A percentile compares a stretch with the other conserved stretches of the same genome.
phyloP scores from a whole-genome alignment of 2,113 vertebrate species.

The Notothenia coriiceps region DNA sequence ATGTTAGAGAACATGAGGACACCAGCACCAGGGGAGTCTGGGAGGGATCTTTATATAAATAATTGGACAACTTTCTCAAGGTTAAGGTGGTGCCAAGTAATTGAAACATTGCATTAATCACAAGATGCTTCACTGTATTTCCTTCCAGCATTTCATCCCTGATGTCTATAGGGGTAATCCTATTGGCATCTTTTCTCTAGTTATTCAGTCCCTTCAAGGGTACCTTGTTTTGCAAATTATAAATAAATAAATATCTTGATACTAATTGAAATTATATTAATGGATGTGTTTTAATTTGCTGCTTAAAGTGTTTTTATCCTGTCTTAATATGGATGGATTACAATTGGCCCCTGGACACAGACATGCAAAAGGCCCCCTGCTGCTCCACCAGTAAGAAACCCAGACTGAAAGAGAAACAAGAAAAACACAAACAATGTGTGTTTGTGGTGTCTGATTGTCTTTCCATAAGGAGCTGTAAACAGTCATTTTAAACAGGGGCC shows the following conservation, averaged over 20 bases:
- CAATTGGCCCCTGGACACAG: too few relatives aligned
- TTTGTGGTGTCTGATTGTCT: not conserved
- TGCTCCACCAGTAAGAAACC: not conserved
- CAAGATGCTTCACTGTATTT: not conserved
- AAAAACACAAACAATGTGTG: not conserved
- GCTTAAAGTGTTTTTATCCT: not conserved
- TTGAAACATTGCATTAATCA: not conserved
- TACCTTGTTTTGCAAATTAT: not conserved
- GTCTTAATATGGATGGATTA: not conserved
- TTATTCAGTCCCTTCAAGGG: not conserved
- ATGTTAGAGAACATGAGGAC: accelerated
- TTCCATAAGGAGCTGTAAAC: not conserved
- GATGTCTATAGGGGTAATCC: not conserved
- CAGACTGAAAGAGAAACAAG: not conserved
- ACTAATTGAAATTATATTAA: not conserved
- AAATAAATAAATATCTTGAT: not conserved
- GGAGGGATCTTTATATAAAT: not conserved
- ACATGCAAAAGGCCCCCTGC: not conserved
- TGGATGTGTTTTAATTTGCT: not conserved
- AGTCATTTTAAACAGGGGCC: not conserved
- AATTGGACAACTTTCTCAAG: not conserved
- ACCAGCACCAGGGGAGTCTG: too few relatives aligned
- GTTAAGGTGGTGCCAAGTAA: not conserved
- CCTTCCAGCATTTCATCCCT: not conserved
- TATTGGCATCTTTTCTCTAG: too few relatives aligned